Percentiles rank a stretch among this genome's conserved stretches.
These are phyloP conservation scores for Epistrophe grossulariae DNA, from an alignment of 2,888 invertebrate species.

Conservation along the genomic window DNA sequence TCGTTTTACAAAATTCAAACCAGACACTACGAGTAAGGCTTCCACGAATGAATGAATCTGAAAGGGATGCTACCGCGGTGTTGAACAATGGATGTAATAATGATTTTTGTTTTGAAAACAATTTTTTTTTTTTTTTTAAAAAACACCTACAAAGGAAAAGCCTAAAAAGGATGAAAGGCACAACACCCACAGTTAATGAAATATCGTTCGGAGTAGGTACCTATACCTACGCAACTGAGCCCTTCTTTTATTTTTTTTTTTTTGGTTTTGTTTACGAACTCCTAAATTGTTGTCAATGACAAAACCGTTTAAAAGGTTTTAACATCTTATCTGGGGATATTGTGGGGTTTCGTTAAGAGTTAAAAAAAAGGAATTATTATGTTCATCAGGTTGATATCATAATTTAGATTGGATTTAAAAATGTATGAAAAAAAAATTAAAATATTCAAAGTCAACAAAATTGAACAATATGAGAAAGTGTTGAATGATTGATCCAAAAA, in stretches of 20 bases:
- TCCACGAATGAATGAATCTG: slow-evolving; percentile 47
- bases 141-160: neutral
- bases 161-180: neutral
- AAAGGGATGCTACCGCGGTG: slow-evolving; percentile 35
- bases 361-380: neutral
- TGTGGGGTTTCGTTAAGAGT: neutral
- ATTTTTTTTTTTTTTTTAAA: neutral
- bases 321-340: slow-evolving; percentile 9
- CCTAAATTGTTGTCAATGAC: slow-evolving; percentile 11
- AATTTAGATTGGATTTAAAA: neutral
- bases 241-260: neutral
- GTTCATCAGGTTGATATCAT: neutral
- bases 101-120: slow-evolving; percentile 50
- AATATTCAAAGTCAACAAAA: neutral
- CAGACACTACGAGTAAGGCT: slow-evolving; percentile 38
- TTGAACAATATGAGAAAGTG: neutral
- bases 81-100: slow-evolving; percentile 30
- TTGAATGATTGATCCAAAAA: neutral
- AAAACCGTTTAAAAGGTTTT: slow-evolving; percentile 7
- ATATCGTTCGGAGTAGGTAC: neutral
- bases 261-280: slow-evolving; percentile 12
- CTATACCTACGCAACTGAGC: neutral
- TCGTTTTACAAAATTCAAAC: slow-evolving; percentile 52
- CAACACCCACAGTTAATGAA: slow-evolving; percentile 7
- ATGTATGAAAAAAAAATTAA: neutral